A percentile compares a stretch with the other conserved stretches of the same genome.
Evolutionary conservation across 2,888 invertebrate genomes (phyloP).

Genomic region (Netelia inedita): DNA sequence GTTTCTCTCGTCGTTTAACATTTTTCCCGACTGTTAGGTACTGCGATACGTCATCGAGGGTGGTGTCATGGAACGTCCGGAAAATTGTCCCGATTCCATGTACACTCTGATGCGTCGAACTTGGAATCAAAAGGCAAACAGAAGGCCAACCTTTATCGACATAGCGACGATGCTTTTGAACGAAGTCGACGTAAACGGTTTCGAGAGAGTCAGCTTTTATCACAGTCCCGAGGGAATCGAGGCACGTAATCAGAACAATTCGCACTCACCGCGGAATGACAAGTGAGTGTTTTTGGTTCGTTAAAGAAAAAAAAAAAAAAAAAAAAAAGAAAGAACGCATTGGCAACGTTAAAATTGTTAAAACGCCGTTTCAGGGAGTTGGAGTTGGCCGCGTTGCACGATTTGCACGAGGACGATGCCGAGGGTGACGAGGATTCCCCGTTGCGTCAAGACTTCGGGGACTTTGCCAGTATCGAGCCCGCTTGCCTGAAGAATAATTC

Average conservation of each 20-base stretch:
- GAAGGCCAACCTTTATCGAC: conserved; percentile 94
- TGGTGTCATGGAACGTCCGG: conserved; percentile 97
- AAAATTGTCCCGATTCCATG: conserved; percentile 96
- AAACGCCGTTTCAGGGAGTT: conserved; percentile 75
- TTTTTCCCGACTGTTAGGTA: conserved; percentile 81
- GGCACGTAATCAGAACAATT: conserved; percentile 83
- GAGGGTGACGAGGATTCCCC: conserved; percentile 79
- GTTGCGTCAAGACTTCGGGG: conserved; percentile 80
- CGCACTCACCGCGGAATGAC: conserved; percentile 78
- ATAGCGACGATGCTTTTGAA: conserved; percentile 91
- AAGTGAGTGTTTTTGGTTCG: conserved; percentile 75
- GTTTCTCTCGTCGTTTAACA: not conserved
- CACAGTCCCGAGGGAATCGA: conserved; percentile 87
- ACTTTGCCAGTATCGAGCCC: conserved; percentile 82
- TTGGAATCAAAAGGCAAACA: conserved; percentile 94
- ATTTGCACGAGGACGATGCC: conserved; percentile 80
- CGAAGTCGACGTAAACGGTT: conserved; percentile 88
- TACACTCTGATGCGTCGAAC: conserved; percentile 96
- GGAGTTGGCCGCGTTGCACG: conserved; percentile 78
- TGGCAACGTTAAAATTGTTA: conserved; percentile 4
- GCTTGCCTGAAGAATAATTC: conserved; percentile 78
- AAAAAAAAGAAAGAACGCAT: not conserved
- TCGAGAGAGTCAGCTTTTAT: conserved; percentile 88
- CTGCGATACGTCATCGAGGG: conserved; percentile 95
- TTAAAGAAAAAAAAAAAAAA: not conserved